Evolutionary conservation across 2,113 vertebrate species (phyloP).

Genomic region (Megaceryle maxima): DNA sequence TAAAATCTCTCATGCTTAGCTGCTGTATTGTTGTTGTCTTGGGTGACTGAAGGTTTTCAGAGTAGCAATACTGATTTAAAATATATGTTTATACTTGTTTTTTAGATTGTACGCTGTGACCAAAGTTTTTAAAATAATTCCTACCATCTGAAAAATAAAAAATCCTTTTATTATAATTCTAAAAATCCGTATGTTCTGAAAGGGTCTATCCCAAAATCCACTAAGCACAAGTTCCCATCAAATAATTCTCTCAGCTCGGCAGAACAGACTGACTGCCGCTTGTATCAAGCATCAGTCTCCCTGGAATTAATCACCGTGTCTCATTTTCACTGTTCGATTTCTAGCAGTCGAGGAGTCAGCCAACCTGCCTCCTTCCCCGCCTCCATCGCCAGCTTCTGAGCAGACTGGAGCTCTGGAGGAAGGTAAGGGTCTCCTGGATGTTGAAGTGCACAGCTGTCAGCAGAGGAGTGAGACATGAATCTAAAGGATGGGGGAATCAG

Average conservation of each 20-base stretch:
- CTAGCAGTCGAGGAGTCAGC: constrained; percentile 92
- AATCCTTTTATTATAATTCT: not conserved
- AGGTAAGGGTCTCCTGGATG: constrained; percentile 80
- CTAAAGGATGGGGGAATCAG: not conserved
- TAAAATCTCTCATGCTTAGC: not conserved
- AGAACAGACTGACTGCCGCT: not conserved
- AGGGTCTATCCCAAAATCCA: not conserved
- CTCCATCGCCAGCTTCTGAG: constrained; percentile 94
- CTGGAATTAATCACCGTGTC: constrained; percentile 51
- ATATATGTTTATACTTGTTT: not conserved
- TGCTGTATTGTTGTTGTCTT: not conserved
- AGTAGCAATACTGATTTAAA: not conserved
- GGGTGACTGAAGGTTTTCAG: not conserved
- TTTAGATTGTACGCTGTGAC: not conserved
- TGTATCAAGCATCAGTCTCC: not conserved
- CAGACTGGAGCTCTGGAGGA: constrained; percentile 88
- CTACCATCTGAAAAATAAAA: not conserved
- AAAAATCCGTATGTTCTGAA: not conserved
- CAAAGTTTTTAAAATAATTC: not conserved
- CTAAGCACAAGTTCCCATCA: not conserved
- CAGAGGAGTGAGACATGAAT: not conserved
- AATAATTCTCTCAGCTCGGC: not conserved
- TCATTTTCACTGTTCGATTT: constrained; percentile 69
- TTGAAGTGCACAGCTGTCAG: not conserved
- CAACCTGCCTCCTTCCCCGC: constrained; percentile 96